Evolutionary conservation across 2,888 invertebrate species (phyloP).

Genomic region (Lasioglossum morio): DNA sequence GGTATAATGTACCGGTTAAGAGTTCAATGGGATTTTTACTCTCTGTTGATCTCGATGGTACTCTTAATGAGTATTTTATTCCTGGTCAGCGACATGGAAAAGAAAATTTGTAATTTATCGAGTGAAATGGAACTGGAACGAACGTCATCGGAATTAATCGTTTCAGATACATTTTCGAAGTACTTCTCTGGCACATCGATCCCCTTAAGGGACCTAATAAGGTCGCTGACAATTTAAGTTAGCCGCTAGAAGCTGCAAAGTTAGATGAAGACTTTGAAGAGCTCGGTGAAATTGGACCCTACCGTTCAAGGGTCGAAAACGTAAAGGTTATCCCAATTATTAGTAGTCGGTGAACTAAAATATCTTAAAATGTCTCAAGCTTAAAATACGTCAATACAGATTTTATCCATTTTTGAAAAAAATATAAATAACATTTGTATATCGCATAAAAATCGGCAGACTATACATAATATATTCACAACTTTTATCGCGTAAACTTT

Average conservation of each 20-base stretch:
- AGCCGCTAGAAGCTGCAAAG: conserved; percentile 22
- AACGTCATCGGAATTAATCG: conserved; percentile 2
- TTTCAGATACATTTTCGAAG: background rate
- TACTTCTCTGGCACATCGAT: background rate
- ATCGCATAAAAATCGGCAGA: background rate
- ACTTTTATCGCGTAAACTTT: background rate
- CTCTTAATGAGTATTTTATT: background rate
- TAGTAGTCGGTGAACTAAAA: background rate
- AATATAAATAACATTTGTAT: background rate
- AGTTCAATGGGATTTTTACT: background rate
- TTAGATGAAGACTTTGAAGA: conserved; percentile 16
- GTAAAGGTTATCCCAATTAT: background rate
- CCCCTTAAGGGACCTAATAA: conserved; percentile 25
- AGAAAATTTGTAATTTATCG: background rate
- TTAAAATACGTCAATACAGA: background rate
- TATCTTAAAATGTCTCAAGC: background rate
- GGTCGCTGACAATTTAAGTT: conserved; percentile 9
- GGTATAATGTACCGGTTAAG: background rate
- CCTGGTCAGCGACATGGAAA: background rate
- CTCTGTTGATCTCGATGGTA: background rate
- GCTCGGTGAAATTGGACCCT: background rate
- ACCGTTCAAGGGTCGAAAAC: background rate
- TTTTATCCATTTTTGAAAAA: background rate
- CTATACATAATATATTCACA: background rate
- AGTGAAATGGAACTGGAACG: background rate